Percentiles rank a stretch among this genome's conserved stretches.
Evolutionary conservation across 2,888 invertebrate species (phyloP).

Genomic region (Drosophila kuntzei): DNA sequence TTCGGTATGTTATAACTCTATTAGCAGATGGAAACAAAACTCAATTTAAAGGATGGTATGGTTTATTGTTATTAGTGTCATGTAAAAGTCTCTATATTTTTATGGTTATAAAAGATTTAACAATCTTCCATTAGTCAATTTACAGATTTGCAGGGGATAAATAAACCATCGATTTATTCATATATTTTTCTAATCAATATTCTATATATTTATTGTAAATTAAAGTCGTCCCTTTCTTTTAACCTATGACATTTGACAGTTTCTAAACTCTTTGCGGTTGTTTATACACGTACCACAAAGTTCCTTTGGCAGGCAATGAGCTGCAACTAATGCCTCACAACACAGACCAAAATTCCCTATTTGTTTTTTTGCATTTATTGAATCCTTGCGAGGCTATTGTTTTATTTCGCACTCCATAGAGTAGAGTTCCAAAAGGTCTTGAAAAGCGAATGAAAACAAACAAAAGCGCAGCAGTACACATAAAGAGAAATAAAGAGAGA

Average conservation of each 20-base stretch:
- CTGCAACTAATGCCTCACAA: slow-evolving; percentile 48
- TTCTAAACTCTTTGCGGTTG: slow-evolving; percentile 40
- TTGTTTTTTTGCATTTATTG: slow-evolving; percentile 27
- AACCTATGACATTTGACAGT: slow-evolving; percentile 52
- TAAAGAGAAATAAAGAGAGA: not conserved
- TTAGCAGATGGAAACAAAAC: slow-evolving; percentile 43
- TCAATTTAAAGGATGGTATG: not conserved
- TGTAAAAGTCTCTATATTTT: not conserved
- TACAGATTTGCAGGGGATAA: too few relatives aligned
- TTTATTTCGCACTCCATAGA: slow-evolving; percentile 51
- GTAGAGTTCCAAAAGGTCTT: slow-evolving; percentile 22
- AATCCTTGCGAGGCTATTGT: slow-evolving; percentile 30
- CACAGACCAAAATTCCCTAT: slow-evolving; percentile 20
- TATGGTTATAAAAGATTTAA: not conserved
- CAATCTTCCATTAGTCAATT: too few relatives aligned
- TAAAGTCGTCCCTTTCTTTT: not conserved
- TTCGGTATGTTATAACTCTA: slow-evolving; percentile 45
- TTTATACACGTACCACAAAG: slow-evolving; percentile 34
- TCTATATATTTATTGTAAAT: too few relatives aligned
- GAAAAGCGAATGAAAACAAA: slow-evolving; percentile 66
- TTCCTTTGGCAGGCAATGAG: slow-evolving; percentile 52
- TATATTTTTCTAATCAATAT: too few relatives aligned
- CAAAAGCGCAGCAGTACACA: slow-evolving; percentile 73
- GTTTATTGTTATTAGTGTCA: slow-evolving; percentile 4
- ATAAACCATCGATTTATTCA: too few relatives aligned